phyloP scores from a whole-genome alignment of 1,140 invertebrate genomes.

The Lordiphosa mommai region DNA sequence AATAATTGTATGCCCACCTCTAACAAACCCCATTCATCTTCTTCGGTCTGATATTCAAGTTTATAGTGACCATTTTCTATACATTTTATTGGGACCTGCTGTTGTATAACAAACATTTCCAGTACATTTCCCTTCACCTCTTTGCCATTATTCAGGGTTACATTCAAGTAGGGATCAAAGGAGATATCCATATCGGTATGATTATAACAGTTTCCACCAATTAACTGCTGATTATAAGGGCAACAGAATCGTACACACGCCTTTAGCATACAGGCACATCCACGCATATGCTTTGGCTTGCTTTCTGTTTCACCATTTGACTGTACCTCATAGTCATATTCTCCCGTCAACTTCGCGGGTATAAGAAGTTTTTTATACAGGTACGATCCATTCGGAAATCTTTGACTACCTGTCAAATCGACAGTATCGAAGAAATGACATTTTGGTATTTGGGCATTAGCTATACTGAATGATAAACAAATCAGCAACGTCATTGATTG shows the following conservation, averaged over 20 bases:
- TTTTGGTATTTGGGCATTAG: background rate
- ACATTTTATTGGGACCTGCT: conserved; percentile 41
- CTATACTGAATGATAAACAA: too few species aligned
- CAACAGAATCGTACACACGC: conserved; percentile 60
- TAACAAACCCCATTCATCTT: conserved; percentile 37
- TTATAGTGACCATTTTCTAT: background rate
- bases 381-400: conserved; percentile 50
- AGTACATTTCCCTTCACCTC: conserved; percentile 16
- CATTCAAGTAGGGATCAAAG: conserved; percentile 31
- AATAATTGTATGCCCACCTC: conserved; percentile 32
- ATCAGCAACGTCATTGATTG: too few species aligned
- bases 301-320: background rate
- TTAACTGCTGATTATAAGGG: conserved; percentile 12
- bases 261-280: conserved; percentile 50
- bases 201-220: conserved; percentile 7
- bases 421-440: conserved; percentile 62
- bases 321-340: conserved; percentile 37
- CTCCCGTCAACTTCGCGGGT: conserved; percentile 25
- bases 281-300: conserved; percentile 33
- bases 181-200: background rate
- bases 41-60: conserved; percentile 16
- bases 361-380: conserved; percentile 40
- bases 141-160: conserved; percentile 31
- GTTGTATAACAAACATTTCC: conserved; percentile 40
- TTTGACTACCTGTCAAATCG: conserved; percentile 16